Percentiles rank a stretch among this genome's conserved stretches.
Evolutionary conservation across 2,113 vertebrate genomes (phyloP).

Genomic region (Vidua macroura): DNA sequence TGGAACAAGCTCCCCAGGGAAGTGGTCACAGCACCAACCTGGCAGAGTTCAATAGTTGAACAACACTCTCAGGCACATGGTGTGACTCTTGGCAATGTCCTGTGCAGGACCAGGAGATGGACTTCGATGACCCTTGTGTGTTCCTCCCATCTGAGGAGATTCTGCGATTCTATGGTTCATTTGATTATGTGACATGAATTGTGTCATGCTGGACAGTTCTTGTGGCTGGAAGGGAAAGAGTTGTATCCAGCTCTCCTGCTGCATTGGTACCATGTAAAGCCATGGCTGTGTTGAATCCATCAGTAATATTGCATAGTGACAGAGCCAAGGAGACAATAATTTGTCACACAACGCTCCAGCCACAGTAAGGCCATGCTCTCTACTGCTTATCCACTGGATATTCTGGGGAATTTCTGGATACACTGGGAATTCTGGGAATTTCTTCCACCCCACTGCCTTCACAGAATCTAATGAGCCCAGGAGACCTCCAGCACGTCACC

Average conservation of each 20-base stretch:
- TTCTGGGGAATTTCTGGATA: background rate
- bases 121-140: background rate
- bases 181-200: background rate
- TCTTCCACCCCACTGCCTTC: background rate
- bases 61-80: background rate
- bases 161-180: rapidly evolving
- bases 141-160: background rate
- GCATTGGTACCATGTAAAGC: background rate
- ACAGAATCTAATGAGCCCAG: background rate
- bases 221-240: background rate
- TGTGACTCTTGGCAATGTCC: background rate
- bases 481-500: background rate
- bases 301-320: background rate
- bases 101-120: background rate
- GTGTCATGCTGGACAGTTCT: no score
- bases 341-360: rapidly evolving
- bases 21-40: background rate
- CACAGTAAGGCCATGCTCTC: background rate
- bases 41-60: background rate
- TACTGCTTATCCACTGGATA: background rate
- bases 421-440: background rate
- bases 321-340: background rate
- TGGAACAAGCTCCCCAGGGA: background rate
- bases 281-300: background rate
- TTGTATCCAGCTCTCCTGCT: background rate